These are phyloP conservation scores for Siphlonurus alternatus DNA, from an alignment of 2,888 invertebrate species.

Conservation along the genomic window DNA sequence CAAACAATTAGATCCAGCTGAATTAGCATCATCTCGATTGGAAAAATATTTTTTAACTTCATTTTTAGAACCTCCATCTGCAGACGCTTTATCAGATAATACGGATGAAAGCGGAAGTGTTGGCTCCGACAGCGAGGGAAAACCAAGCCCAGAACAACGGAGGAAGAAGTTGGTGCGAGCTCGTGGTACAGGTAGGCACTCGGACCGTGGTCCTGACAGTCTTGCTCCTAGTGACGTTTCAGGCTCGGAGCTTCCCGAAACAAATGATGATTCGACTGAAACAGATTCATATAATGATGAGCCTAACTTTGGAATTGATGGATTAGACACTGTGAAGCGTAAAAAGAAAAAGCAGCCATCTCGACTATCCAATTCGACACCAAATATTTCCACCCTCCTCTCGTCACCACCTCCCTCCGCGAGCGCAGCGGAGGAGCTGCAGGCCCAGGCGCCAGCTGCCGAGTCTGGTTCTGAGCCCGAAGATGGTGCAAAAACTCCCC, in stretches of 20 bases:
- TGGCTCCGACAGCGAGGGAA: slow-evolving; percentile 78
- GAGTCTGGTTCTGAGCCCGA: slow-evolving; percentile 37
- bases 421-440: slow-evolving; percentile 7
- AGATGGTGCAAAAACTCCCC: slow-evolving; percentile 45
- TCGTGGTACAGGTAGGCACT: slow-evolving; percentile 68
- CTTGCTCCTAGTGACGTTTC: slow-evolving; percentile 8
- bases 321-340: slow-evolving; percentile 3
- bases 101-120: slow-evolving; percentile 60
- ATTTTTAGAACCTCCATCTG: slow-evolving; percentile 49
- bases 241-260: slow-evolving; percentile 5
- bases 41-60: slow-evolving; percentile 82
- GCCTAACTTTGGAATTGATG: slow-evolving; percentile 8
- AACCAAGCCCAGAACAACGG: slow-evolving; percentile 72
- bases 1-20: slow-evolving; percentile 40
- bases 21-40: slow-evolving; percentile 64
- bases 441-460: background rate
- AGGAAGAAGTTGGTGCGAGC: slow-evolving; percentile 52
- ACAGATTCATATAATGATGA: slow-evolving; percentile 5
- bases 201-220: slow-evolving; percentile 6
- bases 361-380: background rate
- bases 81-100: slow-evolving; percentile 26
- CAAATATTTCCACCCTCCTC: slow-evolving; percentile 2
- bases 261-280: slow-evolving; percentile 5
- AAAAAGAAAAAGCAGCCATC: background rate
- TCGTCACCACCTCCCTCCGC: slow-evolving; percentile 17